phyloP scores from a whole-genome alignment of 1,140 invertebrate species.

The Drosophila sturtevanti region DNA sequence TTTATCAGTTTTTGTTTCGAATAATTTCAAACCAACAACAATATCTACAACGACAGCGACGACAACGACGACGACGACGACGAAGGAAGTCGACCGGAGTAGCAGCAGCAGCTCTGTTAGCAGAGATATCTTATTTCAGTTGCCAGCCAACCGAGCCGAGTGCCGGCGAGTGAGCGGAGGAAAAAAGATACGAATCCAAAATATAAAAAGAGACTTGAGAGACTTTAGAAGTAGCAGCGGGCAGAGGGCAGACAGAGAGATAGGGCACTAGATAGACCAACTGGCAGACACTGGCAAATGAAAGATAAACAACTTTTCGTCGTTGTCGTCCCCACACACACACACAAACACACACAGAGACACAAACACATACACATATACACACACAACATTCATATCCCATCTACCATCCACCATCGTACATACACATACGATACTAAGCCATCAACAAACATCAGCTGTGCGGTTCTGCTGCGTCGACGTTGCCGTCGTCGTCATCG shows the following conservation, averaged over 20 bases:
- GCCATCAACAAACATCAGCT: constrained; percentile 79
- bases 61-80: constrained; percentile 14
- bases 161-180: constrained; percentile 29
- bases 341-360: not conserved
- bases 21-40: constrained; percentile 67
- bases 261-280: constrained; percentile 40
- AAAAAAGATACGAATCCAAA: constrained; percentile 68
- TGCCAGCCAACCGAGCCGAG: constrained; percentile 44
- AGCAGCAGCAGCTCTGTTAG: constrained; percentile 16
- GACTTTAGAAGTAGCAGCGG: not conserved
- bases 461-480: constrained; percentile 33
- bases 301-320: constrained; percentile 75
- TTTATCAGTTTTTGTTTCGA: constrained; percentile 83
- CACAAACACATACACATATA: too few species aligned
- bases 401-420: constrained; percentile 10
- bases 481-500: constrained; percentile 41
- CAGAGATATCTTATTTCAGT: constrained; percentile 77
- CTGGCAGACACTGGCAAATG: constrained; percentile 66
- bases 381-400: too few species aligned
- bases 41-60: constrained; percentile 23
- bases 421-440: not conserved
- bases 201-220: constrained; percentile 19
- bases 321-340: constrained; percentile 25
- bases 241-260: constrained; percentile 29
- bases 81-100: constrained; percentile 69